Conservation (phyloP, 2,113 vertebrate genomes). For the Pao palembangensis region DNA sequence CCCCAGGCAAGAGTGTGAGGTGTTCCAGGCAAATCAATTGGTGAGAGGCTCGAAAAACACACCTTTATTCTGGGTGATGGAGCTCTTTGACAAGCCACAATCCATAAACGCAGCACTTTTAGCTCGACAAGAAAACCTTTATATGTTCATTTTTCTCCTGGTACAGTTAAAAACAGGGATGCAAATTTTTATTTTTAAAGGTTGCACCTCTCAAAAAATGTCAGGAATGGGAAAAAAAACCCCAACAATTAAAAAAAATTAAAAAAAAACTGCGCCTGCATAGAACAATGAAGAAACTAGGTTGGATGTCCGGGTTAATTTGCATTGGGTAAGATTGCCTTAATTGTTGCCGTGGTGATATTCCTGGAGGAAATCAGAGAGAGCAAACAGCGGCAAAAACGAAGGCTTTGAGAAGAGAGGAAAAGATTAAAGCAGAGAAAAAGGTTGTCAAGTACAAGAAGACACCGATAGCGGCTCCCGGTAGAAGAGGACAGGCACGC, state of each 20-base stretch:
- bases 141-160: background rate
- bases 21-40: constrained; percentile 17
- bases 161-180: too few relatives aligned
- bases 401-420: background rate
- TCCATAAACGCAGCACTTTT: background rate
- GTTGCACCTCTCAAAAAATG: background rate
- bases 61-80: constrained; percentile 9
- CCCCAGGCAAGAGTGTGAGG: constrained; percentile 32
- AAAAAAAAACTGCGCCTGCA: background rate
- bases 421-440: background rate
- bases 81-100: background rate
- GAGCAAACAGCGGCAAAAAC: background rate
- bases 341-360: too few relatives aligned
- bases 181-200: too few relatives aligned
- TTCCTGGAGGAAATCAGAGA: too few relatives aligned
- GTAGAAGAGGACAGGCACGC: constrained; percentile 1
- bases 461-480: constrained; percentile 4
- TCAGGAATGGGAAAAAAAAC: background rate
- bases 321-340: too few relatives aligned
- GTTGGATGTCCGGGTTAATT: too few relatives aligned
- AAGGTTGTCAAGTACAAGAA: background rate
- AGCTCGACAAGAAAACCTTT: background rate
- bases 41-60: constrained; percentile 1
- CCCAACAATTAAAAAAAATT: background rate
- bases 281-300: too few relatives aligned